Evolutionary conservation across 2,113 vertebrate species (phyloP).

Genomic region (Neogale vison): DNA sequence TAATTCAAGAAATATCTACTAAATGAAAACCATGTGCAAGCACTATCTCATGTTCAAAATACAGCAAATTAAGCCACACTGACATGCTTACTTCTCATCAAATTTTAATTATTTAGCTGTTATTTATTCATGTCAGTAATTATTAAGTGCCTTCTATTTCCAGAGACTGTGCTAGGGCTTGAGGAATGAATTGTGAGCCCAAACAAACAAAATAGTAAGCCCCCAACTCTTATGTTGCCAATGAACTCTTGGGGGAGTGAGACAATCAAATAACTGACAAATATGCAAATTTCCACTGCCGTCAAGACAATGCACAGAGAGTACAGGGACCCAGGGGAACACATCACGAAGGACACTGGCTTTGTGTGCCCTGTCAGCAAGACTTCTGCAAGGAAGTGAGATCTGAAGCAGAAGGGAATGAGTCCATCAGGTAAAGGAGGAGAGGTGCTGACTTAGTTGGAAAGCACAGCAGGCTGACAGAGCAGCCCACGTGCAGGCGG

Average conservation of each 20-base stretch:
- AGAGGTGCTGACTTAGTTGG: not conserved
- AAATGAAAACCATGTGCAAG: slow-evolving; percentile 16
- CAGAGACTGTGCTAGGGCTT: not conserved
- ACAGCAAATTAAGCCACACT: not conserved
- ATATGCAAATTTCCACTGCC: not conserved
- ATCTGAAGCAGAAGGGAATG: not conserved
- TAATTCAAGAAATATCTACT: slow-evolving; percentile 41
- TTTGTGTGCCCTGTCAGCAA: not conserved
- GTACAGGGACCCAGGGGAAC: accelerated
- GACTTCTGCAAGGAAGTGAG: not conserved
- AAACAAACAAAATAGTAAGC: not conserved
- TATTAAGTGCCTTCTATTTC: not conserved
- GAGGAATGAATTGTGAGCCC: slow-evolving; percentile 14
- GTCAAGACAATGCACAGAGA: not conserved
- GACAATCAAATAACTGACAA: not conserved
- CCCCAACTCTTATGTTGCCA: not conserved
- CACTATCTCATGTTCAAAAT: not conserved
- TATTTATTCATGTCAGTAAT: slow-evolving; percentile 7
- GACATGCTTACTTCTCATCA: slow-evolving; percentile 31
- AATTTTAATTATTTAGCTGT: slow-evolving; percentile 31
- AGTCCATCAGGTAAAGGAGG: not conserved
- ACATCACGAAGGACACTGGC: not conserved
- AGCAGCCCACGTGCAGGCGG: no score
- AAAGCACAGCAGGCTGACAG: not conserved
- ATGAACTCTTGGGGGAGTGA: not conserved